Conservation (phyloP, 2,888 invertebrate species). For the Nipponacmea schrenckii region DNA sequence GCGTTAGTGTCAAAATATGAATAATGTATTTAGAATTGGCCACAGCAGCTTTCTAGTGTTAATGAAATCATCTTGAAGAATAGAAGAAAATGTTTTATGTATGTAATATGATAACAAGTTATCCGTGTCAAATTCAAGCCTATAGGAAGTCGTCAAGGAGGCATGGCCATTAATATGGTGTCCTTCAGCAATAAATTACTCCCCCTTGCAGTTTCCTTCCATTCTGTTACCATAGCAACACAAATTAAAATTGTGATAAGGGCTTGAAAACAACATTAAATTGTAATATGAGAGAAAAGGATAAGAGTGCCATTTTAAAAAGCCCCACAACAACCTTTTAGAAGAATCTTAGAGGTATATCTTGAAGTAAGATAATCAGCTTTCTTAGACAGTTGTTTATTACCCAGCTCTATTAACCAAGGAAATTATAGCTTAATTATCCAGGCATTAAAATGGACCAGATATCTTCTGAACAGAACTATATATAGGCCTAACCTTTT, state of each 20-base stretch:
- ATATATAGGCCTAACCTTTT: no score
- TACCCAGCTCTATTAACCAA: no score
- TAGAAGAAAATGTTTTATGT: conserved; percentile 13
- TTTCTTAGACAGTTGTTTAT: no score
- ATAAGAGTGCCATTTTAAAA: conserved; percentile 22
- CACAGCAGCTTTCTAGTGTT: no score
- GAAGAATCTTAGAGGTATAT: no score
- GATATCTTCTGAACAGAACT: no score
- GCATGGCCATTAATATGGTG: conserved; percentile 28
- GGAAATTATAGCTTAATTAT: no score
- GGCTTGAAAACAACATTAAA: conserved; percentile 50
- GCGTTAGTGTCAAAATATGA: no score
- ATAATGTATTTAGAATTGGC: no score
- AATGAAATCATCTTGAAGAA: conserved; percentile 9
- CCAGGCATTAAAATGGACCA: no score
- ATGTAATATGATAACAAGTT: conserved; percentile 7
- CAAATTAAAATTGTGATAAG: conserved; percentile 56
- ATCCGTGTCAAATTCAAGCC: conserved; percentile 5
- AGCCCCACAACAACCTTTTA: conserved; percentile 6
- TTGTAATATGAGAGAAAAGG: conserved; percentile 39
- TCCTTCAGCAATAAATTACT: conserved; percentile 41
- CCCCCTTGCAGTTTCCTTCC: conserved; percentile 40
- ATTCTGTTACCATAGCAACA: conserved; percentile 47
- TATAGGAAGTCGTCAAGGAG: conserved; percentile 19
- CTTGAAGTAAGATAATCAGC: no score